Evolutionary conservation across 2,888 invertebrate species (phyloP), one percentile per base, ranked within the genome.

Genomic region (Dioctria linearis): DNA sequence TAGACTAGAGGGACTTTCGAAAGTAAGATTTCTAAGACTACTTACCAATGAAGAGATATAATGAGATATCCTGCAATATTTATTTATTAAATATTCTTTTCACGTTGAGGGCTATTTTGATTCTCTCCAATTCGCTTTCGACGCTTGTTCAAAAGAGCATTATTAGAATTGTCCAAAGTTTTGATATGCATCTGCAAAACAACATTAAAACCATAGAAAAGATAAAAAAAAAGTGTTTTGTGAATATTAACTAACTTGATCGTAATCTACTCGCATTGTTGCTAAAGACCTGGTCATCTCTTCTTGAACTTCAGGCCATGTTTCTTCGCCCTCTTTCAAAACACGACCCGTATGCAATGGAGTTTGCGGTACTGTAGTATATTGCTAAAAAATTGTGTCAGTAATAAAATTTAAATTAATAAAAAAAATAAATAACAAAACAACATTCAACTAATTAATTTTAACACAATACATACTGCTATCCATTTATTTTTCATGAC

Each of bases 221-320:
- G n/a, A 9, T 39, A 57, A 57, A 25, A 43, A 75, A 6, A 43
- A 43, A 11, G 5, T n/a, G 3, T 63, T n/a, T 9, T 65, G 39
- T 51, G 54, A 57, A 6, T n/a, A 4, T 42, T 57, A 59, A 25
- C 39, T 85, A 82, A 93, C 93, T 90, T 96, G 95, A 89, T 99
- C 98, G 88, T 98, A 98, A 89, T 98, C 98, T 6, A 99, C 98
- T 78, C 99, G 91, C 99, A 99, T 99, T 75, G 98, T 98, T 65
- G 98, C 98, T 83, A 99, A 90, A 0, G 98, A 98, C 83, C 98
- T 93, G 2, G 97, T 98, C 98, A 99, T 98, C 90, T 99, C 99
- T 89, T 99, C 99, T 90, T 98, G 98, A 4, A 99, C 97, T 86
- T 99, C 98, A 0, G 95, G 95, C 99, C 99, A 99, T 80, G 95